Evolutionary conservation across 2,797 vertebrate genomes (phyloP), one percentile per base, ranked within the genome.

Genomic region (Moxostoma hubbsi): DNA sequence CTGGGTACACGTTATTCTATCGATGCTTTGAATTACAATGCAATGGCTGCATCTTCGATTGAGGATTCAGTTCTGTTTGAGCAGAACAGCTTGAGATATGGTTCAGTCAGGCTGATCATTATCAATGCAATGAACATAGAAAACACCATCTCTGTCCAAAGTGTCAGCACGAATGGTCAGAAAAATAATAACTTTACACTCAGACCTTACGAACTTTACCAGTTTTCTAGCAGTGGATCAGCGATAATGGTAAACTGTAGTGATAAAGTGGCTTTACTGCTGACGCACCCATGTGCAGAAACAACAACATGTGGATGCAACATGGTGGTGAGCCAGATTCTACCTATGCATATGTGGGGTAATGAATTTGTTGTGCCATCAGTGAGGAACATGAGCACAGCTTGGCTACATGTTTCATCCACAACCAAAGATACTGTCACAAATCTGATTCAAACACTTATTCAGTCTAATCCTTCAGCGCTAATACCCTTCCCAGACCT

Each of bases 281-380:
- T 93, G 0, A 85, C 86, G 59, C 89, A 93, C 73, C 58, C 90
- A 0, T 94, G 93, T 1, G 72, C 85, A 5, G 10, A 81, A 0
- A 36, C 2, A 0, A 0, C 1, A 0, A 0, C 0, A 45, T 94
- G 93, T 78, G 83, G 46, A 11, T 94, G 94, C 0, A 82, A 85
- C 7, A 73, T 91, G 81, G 76, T 92, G 43, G 78, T 86, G 65
- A 76, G 81, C 1, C n/a, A 75, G 10, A 72, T 94, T 61, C 62
- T 36, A 0, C 89, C 91, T 24, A 24, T 24, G 7, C 0, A 0
- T 1, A 0, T 15, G 0, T 1, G 50, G 0, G 45, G 0, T 6
- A 18, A 24, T 24, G 24, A 24, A 0, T 94, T 90, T 83, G 16
- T 86, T 1, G 7, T 92, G 0, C 92, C 92, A 0, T 61, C 84